A percentile compares a stretch with the other conserved stretches of the same genome.
Conservation (phyloP, 2,113 vertebrate genomes). For the Oplegnathus fasciatus region DNA sequence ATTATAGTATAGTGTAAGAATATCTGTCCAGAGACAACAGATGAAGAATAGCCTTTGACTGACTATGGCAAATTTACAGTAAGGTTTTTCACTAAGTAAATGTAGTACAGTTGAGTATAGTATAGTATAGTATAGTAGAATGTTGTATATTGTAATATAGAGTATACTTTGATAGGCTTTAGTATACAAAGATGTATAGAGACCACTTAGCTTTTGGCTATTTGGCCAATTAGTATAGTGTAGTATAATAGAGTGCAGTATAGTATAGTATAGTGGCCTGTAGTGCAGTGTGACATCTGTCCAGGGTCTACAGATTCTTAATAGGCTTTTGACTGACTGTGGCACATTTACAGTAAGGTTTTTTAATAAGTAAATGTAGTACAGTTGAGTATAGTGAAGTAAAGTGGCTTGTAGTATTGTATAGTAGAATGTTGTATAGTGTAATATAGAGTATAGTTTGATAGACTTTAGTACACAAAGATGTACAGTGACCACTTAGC, state of each 20-base stretch:
- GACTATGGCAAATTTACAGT: too few relatives aligned
- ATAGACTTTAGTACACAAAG: too few relatives aligned
- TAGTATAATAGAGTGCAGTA: too few relatives aligned
- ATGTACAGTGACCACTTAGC: background rate
- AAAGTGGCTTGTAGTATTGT: too few relatives aligned
- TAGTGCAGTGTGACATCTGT: too few relatives aligned
- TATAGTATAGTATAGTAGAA: background rate
- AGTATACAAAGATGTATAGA: background rate
- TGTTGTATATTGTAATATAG: background rate
- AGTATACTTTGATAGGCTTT: background rate
- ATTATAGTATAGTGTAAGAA: background rate
- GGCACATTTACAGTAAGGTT: background rate
- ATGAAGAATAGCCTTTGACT: too few relatives aligned
- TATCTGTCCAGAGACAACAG: too few relatives aligned
- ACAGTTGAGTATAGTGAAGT: background rate
- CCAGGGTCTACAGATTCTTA: background rate
- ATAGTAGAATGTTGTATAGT: background rate
- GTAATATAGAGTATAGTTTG: too few relatives aligned
- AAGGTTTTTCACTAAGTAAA: too few relatives aligned
- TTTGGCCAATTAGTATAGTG: background rate
- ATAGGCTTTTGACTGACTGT: background rate
- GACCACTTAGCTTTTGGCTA: background rate
- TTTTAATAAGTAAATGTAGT: too few relatives aligned
- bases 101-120: background rate
- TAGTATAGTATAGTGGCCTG: background rate